A percentile compares a stretch with the other conserved stretches of the same genome.
phyloP scores from a whole-genome alignment of 2,888 invertebrate species.

The Lasioglossum morio region DNA sequence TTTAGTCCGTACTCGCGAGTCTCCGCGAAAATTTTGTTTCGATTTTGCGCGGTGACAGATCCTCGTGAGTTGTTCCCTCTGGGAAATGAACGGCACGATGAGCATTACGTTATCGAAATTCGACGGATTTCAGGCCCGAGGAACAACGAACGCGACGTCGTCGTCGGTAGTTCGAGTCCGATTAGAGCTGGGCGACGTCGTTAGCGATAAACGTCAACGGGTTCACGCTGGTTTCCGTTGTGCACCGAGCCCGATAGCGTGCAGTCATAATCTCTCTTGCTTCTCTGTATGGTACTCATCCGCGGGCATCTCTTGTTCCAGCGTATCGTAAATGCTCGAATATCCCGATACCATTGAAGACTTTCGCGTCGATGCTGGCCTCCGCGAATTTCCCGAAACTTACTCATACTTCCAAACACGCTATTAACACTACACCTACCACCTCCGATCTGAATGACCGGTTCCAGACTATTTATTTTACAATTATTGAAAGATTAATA shows the following conservation, averaged over 20 bases:
- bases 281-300: background rate
- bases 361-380: background rate
- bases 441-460: background rate
- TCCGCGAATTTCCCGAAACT: background rate
- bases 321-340: background rate
- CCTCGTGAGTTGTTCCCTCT: background rate
- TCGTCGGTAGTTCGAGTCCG: conserved; percentile 9
- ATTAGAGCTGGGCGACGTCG: background rate
- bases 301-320: background rate
- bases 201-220: conserved; percentile 12
- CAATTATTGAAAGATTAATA: background rate
- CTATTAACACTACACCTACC: background rate
- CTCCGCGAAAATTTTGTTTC: conserved; percentile 3
- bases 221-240: conserved; percentile 4
- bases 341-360: background rate
- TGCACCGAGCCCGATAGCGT: background rate
- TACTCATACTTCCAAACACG: background rate
- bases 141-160: background rate
- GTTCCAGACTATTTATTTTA: background rate
- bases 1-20: conserved; percentile 18
- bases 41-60: background rate
- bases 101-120: conserved; percentile 28
- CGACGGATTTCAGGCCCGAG: background rate
- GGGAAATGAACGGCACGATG: conserved; percentile 19
- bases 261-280: background rate